phyloP scores from a whole-genome alignment of 1,140 invertebrate genomes.

The Camponotus pennsylvanicus region DNA sequence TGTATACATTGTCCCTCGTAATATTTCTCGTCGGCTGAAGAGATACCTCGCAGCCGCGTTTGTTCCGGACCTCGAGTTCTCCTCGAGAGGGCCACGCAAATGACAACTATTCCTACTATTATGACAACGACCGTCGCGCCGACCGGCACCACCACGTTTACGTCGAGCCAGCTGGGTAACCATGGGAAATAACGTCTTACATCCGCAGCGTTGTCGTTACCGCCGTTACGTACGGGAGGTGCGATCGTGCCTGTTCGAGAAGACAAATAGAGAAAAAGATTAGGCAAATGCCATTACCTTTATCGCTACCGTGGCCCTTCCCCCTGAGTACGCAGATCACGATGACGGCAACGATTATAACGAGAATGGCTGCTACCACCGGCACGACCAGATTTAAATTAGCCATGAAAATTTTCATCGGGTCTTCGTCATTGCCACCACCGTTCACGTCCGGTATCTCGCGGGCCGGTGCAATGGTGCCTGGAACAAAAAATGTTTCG shows the following conservation, averaged over 20 bases:
- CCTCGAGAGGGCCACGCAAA: constrained; percentile 94
- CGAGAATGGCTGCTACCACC: constrained; percentile 95
- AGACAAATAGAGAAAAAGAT: constrained; percentile 66
- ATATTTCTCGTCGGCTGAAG: constrained; percentile 86
- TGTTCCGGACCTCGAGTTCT: constrained; percentile 91
- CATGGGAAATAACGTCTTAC: constrained; percentile 90
- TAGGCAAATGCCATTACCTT: constrained; percentile 89
- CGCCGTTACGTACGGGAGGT: constrained; percentile 89
- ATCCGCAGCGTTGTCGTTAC: constrained; percentile 86
- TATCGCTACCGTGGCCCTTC: constrained; percentile 91
- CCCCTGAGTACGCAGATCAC: constrained; percentile 95
- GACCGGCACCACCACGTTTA: constrained; percentile 94
- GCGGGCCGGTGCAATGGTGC: constrained; percentile 96
- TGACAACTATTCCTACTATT: constrained; percentile 94
- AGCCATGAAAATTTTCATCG: constrained; percentile 93
- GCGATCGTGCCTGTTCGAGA: constrained; percentile 91
- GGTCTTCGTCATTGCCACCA: constrained; percentile 89
- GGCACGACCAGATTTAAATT: constrained; percentile 97
- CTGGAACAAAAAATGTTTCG: constrained; percentile 90
- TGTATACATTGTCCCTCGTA: constrained; percentile 86
- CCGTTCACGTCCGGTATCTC: constrained; percentile 92
- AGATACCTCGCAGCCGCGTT: constrained; percentile 92
- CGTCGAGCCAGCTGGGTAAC: constrained; percentile 94
- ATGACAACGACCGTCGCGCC: constrained; percentile 94
- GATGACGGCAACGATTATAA: constrained; percentile 96